A percentile compares a stretch with the other conserved stretches of the same genome.
These are phyloP conservation scores for Sminthurides aquaticus DNA, from an alignment of 2,888 invertebrate genomes.

Conservation along the genomic window DNA sequence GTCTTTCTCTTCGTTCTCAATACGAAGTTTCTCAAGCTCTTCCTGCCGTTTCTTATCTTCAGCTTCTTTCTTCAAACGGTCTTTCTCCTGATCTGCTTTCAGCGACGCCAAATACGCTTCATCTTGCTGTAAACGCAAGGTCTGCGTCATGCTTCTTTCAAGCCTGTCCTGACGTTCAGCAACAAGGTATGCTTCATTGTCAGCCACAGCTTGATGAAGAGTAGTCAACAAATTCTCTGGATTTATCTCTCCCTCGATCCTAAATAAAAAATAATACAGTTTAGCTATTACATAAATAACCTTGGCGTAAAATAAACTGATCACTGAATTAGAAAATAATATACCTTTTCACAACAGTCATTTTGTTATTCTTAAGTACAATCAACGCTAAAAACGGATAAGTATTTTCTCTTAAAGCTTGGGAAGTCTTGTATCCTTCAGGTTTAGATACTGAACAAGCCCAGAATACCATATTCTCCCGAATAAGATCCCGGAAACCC, in stretches of 20 bases:
- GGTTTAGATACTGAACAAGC: constrained; percentile 79
- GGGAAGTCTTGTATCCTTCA: constrained; percentile 87
- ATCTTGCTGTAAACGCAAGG: constrained; percentile 82
- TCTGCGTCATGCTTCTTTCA: constrained; percentile 77
- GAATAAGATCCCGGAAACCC: constrained; percentile 71
- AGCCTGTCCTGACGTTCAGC: constrained; percentile 70
- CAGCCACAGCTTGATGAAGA: constrained; percentile 66
- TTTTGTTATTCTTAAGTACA: constrained; percentile 78
- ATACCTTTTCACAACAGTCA: constrained; percentile 76
- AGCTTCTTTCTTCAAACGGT: constrained; percentile 61
- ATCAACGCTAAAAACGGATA: constrained; percentile 86
- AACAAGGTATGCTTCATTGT: constrained; percentile 79
- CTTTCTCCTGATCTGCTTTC: constrained; percentile 90
- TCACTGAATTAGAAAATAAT: no score
- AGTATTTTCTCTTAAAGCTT: constrained; percentile 71
- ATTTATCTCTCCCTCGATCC: constrained; percentile 78
- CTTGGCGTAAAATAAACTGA: no score
- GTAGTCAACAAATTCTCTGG: constrained; percentile 63
- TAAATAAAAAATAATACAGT: constrained; percentile 46
- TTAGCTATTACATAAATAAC: no score
- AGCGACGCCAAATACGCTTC: constrained; percentile 87
- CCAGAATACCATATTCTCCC: constrained; percentile 84
- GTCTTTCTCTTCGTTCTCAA: constrained; percentile 51
- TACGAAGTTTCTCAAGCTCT: constrained; percentile 51
- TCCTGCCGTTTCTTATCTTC: constrained; percentile 52